phyloP scores from a whole-genome alignment of 2,113 vertebrate species.

The Silurus asotus region DNA sequence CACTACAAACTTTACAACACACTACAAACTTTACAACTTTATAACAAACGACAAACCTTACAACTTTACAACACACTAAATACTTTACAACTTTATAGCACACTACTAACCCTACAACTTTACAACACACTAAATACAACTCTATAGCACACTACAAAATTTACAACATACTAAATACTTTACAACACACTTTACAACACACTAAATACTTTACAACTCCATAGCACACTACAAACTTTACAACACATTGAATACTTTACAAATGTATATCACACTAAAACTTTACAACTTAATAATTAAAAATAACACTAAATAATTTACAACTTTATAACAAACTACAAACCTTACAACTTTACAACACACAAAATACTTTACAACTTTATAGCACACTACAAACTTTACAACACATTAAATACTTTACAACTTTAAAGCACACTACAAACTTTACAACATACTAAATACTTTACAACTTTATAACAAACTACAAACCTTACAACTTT shows the following conservation, averaged over 20 bases:
- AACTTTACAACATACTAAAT: neutral
- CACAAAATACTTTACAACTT: neutral
- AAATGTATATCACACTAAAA: neutral
- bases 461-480: neutral
- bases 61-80: neutral
- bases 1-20: neutral
- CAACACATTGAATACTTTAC: neutral
- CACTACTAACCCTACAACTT: neutral
- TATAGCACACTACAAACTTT: neutral
- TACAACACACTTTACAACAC: neutral
- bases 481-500: neutral
- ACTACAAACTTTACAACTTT: neutral
- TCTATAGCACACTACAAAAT: neutral
- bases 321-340: neutral
- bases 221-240: neutral
- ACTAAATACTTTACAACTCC: neutral
- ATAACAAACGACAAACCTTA: neutral
- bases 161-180: neutral
- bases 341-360: neutral
- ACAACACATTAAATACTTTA: neutral
- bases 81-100: neutral
- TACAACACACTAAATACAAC: neutral
- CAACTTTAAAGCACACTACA: neutral
- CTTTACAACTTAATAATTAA: neutral
- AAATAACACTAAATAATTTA: neutral